Evolutionary conservation across 2,888 invertebrate genomes (phyloP), one percentile per base, ranked within the genome.

Genomic region (Charanyca ferruginea): DNA sequence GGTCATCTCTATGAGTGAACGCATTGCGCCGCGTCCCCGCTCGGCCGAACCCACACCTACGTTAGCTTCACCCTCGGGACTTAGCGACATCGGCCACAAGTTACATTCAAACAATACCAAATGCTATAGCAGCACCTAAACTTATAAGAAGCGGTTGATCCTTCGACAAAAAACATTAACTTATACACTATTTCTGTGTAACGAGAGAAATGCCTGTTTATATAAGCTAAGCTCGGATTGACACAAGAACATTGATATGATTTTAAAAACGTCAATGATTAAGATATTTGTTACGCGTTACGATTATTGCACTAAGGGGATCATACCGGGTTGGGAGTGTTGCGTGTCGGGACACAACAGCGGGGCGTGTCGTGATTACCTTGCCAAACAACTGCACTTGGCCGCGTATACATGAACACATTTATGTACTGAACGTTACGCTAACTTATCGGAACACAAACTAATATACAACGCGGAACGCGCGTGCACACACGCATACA

Each of bases 21-120:
- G 85, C 87, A 85, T 85, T 71, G 72, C 67, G 52, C 60, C 66
- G 78, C 82, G 83, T 91, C 91, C 74, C 86, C 74, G 70, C 80
- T 77, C 86, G 89, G 73, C 74, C 93, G 86, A 81, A 80, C 93
- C 89, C 72, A 59, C 66, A 79, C 85, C 85, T 87, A 86, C 76
- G 80, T 82, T 86, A 89, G 87, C 89, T 90, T 89, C 91, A 89
- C 87, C 90, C 91, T 87, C 88, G 89, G 89, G 91, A 90, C 90
- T 85, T 88, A 86, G 93, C 91, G 92, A 92, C 92, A 81, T 90
- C 93, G 94, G 93, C 94, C 93, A 92, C 93, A 91, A 89, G 76
- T 79, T 77, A 76, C 77, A 83, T 81, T 71, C 66, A 75, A 86
- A 88, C 83, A 87, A 86, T 87, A 85, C 85, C 85, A 88, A 90